phyloP scores from a whole-genome alignment of 1,140 invertebrate genomes.

The Drosophila eugracilis region DNA sequence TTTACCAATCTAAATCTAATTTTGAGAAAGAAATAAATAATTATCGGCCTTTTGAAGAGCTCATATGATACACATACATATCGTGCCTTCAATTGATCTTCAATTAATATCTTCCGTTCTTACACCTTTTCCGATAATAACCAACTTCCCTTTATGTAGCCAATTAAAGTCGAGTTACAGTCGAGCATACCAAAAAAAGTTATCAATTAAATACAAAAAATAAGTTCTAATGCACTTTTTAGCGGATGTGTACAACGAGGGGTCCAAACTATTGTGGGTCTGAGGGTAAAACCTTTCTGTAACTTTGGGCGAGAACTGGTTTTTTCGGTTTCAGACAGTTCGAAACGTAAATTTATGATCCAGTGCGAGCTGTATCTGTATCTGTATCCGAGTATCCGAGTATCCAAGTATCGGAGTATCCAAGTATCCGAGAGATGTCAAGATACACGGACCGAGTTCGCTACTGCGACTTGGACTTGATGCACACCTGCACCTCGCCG shows the following conservation, averaged over 20 bases:
- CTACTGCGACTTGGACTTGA: constrained; percentile 76
- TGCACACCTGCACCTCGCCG: constrained; percentile 72
- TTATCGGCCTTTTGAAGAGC: no score
- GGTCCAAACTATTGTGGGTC: not conserved
- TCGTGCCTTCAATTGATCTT: not conserved
- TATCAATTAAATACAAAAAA: constrained; percentile 18
- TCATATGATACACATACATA: not conserved
- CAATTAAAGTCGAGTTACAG: constrained; percentile 31
- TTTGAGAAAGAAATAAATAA: no score
- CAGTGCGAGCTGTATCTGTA: constrained; percentile 48
- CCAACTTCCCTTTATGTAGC: constrained; percentile 8
- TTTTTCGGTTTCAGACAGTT: constrained; percentile 75
- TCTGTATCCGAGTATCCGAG: constrained; percentile 53
- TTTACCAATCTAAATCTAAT: no score
- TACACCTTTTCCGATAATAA: constrained; percentile 17
- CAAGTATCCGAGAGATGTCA: constrained; percentile 75
- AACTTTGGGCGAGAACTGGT: constrained; percentile 75
- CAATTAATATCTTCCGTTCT: constrained; percentile 2
- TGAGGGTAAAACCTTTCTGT: constrained; percentile 63
- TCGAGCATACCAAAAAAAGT: not conserved
- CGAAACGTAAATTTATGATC: constrained; percentile 82
- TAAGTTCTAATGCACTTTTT: constrained; percentile 16
- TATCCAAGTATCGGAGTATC: constrained; percentile 37
- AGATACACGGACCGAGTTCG: constrained; percentile 64
- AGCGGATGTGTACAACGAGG: constrained; percentile 16